A percentile compares a stretch with the other conserved stretches of the same genome.
Evolutionary conservation across 2,888 invertebrate species (phyloP).

Genomic region (Amphipoea lucens): DNA sequence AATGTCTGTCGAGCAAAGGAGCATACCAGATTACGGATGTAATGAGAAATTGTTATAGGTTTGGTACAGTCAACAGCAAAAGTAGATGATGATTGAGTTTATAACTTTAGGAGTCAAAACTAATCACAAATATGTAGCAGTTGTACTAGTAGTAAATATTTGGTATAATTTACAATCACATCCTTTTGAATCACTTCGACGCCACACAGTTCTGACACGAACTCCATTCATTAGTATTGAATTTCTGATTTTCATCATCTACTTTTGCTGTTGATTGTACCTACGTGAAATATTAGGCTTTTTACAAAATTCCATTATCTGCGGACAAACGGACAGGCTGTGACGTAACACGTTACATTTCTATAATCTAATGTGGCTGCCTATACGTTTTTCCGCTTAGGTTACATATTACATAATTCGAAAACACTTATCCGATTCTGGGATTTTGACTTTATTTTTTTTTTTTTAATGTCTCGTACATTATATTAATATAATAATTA

Average conservation of each 20-base stretch:
- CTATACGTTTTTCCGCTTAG: neutral
- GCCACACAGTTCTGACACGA: too few species aligned
- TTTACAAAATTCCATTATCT: too few species aligned
- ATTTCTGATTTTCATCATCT: too few species aligned
- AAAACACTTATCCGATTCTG: neutral
- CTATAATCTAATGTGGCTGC: neutral
- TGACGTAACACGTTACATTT: neutral
- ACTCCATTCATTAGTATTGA: too few species aligned
- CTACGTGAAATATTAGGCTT: neutral
- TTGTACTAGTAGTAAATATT: too few species aligned
- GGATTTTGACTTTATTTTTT: neutral
- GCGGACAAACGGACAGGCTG: neutral
- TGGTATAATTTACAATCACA: too few species aligned
- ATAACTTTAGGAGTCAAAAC: too few species aligned
- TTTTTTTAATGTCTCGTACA: neutral
- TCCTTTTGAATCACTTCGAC: too few species aligned
- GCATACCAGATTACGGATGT: neutral
- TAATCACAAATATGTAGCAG: too few species aligned
- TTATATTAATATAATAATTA: neutral
- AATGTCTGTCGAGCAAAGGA: conserved; percentile 46
- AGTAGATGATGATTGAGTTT: too few species aligned
- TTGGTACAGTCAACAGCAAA: too few species aligned
- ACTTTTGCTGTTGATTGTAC: too few species aligned
- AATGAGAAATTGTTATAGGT: neutral
- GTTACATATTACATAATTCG: neutral